phyloP scores from a whole-genome alignment of 2,113 vertebrate genomes.

The Platichthys flesus region DNA sequence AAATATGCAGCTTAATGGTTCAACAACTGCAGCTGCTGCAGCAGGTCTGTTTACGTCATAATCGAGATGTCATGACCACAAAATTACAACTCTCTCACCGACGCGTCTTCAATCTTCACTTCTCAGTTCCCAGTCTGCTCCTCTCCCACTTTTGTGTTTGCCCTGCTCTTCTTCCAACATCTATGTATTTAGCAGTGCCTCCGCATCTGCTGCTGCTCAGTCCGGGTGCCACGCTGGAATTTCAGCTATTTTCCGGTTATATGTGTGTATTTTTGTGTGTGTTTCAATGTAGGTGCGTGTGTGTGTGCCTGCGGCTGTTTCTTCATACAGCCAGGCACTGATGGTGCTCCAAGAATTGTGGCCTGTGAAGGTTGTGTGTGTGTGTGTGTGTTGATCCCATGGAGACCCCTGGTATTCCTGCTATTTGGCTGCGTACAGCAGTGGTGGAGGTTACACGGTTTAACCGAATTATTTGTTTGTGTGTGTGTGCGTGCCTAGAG shows the following conservation, averaged over 20 bases:
- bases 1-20: slow-evolving; percentile 15
- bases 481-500: slow-evolving; percentile 5
- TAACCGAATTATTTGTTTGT: slow-evolving; percentile 24
- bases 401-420: slow-evolving; percentile 72
- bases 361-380: slow-evolving; percentile 39
- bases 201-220: slow-evolving; percentile 73
- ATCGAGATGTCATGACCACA: slow-evolving; percentile 16
- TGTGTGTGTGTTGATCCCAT: slow-evolving; percentile 60
- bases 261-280: slow-evolving; percentile 15
- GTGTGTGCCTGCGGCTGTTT: slow-evolving; percentile 14
- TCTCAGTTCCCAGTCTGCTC: not conserved
- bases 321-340: slow-evolving; percentile 41
- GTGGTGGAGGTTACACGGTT: slow-evolving; percentile 44
- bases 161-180: slow-evolving; percentile 59
- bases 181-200: slow-evolving; percentile 53
- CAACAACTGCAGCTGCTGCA: slow-evolving; percentile 26
- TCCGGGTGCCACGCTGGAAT: slow-evolving; percentile 75
- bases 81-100: not conserved
- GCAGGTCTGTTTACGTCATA: not conserved
- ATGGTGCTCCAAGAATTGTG: slow-evolving; percentile 53
- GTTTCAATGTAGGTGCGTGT: slow-evolving; percentile 11
- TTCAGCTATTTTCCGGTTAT: slow-evolving; percentile 73
- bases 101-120: slow-evolving; percentile 1
- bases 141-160: not conserved
- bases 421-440: slow-evolving; percentile 64